Conservation (phyloP, 2,797 vertebrate species). For the Rhinichthys osculus region DNA sequence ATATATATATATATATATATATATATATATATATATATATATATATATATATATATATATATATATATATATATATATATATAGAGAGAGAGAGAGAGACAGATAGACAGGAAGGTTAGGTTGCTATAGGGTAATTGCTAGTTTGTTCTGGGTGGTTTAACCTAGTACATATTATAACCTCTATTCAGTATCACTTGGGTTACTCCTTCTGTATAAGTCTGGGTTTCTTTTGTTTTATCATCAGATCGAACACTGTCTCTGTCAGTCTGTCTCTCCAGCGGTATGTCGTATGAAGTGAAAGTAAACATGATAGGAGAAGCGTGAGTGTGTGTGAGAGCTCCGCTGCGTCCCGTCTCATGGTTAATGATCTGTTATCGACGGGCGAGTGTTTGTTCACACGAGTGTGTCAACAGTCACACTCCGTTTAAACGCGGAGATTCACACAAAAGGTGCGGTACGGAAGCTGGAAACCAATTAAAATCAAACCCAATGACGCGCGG, state of each 20-base stretch:
- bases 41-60: no score
- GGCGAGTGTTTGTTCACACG: constrained; percentile 31
- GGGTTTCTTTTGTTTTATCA: background rate
- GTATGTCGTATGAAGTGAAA: background rate
- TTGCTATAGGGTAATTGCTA: background rate
- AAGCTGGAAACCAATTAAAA: constrained; percentile 34
- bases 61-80: no score
- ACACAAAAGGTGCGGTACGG: background rate
- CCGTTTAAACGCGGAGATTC: constrained; percentile 1
- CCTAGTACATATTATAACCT: background rate
- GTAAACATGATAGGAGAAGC: background rate
- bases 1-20: no score
- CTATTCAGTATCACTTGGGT: no score
- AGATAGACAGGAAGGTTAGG: no score
- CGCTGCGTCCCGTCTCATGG: background rate
- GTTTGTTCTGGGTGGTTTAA: background rate
- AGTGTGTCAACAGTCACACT: constrained; percentile 13
- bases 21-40: no score
- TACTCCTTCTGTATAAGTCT: background rate
- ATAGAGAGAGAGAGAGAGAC: no score
- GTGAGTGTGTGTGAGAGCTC: constrained; percentile 6
- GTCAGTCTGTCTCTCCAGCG: background rate
- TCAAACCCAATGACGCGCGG: background rate
- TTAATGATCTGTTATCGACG: constrained; percentile 32
- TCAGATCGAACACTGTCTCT: background rate